Evolutionary conservation across 2,797 vertebrate species (phyloP).

Genomic region (Oryzias sinensis): DNA sequence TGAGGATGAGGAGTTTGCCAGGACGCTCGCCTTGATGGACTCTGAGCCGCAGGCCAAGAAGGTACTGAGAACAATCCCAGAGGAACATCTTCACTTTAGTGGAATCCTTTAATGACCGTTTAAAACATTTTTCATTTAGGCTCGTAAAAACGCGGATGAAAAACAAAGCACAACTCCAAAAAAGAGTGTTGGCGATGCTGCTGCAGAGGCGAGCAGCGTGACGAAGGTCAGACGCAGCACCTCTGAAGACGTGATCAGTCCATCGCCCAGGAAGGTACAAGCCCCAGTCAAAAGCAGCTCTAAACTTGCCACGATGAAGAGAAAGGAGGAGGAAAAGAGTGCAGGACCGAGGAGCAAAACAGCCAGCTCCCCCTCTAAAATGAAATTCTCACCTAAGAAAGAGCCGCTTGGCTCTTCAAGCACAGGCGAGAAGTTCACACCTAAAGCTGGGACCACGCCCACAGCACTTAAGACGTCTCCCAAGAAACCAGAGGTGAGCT

Average conservation of each 20-base stretch:
- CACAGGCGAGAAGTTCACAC: conserved; percentile 50
- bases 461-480: conserved; percentile 82
- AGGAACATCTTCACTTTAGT: neutral
- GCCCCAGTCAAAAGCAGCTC: conserved; percentile 74
- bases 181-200: conserved; percentile 56
- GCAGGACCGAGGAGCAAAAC: conserved; percentile 65
- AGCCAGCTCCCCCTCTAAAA: conserved; percentile 68
- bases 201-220: conserved; percentile 40
- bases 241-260: conserved; percentile 49
- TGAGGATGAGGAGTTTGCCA: conserved; percentile 94
- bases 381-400: conserved; percentile 76
- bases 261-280: conserved; percentile 62
- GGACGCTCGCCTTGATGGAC: conserved; percentile 90
- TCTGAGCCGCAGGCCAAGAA: conserved; percentile 86
- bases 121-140: conserved; percentile 35
- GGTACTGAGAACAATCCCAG: conserved; percentile 58
- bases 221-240: conserved; percentile 20
- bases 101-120: neutral
- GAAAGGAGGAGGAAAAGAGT: conserved; percentile 63
- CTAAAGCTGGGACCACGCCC: conserved; percentile 67
- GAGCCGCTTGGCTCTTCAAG: conserved; percentile 30
- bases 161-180: conserved; percentile 39
- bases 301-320: conserved; percentile 85
- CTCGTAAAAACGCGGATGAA: conserved; percentile 58
- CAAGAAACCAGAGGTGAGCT: conserved; percentile 84